Evolutionary conservation across 2,113 vertebrate species (phyloP).

Genomic region (Urocolius indicus): DNA sequence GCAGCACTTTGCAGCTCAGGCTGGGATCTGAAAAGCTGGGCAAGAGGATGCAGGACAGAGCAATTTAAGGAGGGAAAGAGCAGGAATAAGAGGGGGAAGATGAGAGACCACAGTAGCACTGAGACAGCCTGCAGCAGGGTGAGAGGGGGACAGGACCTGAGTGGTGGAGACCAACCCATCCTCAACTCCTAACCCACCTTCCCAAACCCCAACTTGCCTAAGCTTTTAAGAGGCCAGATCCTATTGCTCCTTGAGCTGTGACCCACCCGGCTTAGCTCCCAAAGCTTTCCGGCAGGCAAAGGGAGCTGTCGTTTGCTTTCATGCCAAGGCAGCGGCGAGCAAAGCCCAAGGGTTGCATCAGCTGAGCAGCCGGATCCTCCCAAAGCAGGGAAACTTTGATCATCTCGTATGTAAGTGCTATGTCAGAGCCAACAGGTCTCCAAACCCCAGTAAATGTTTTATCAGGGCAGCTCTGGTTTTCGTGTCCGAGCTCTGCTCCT

Average conservation of each 20-base stretch:
- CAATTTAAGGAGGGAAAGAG: background rate
- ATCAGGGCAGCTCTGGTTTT: background rate
- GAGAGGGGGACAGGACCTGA: background rate
- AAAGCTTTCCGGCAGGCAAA: conserved; percentile 48
- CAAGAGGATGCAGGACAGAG: background rate
- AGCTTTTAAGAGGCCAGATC: background rate
- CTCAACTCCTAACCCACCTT: background rate
- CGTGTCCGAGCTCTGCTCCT: background rate
- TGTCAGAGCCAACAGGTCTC: background rate
- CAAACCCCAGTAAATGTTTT: conserved; percentile 46
- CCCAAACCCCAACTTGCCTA: background rate
- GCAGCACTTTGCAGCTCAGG: background rate
- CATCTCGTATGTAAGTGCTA: background rate
- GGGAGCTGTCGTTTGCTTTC: conserved; percentile 4
- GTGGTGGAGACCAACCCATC: background rate
- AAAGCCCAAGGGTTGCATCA: conserved; percentile 48
- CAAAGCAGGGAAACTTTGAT: background rate
- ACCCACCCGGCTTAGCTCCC: conserved; percentile 11
- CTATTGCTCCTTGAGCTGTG: background rate
- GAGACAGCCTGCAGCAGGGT: background rate
- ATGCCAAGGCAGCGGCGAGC: conserved; percentile 19
- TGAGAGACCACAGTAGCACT: background rate
- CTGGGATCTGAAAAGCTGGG: background rate
- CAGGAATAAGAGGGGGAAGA: background rate
- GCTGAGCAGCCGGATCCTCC: background rate